Base-by-base conservation (phyloP, 2,888 invertebrate species). In the Aphodius sticticus region DNA sequence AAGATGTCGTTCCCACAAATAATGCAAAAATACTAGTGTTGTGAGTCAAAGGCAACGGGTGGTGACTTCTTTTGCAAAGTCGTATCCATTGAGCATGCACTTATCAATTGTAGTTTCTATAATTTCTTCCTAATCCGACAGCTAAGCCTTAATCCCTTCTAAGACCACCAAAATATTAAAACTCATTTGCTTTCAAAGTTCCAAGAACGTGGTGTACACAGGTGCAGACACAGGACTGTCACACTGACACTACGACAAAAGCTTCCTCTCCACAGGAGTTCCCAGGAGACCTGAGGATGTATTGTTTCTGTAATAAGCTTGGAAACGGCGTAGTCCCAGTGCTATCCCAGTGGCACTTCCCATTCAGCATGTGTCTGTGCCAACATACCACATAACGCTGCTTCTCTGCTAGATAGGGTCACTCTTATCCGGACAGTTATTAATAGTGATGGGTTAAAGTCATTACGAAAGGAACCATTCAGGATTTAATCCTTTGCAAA, bases 101-200 rank as follows among this genome's bases (percentile, higher is more conserved):
- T 53, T 53, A 53, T 53, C 53, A 53, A 5, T 53, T 53, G 53
- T 53, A 53, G 9, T 53, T 12, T 5, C 12, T 53, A 3, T 53
- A 53, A 53, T 53, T 5, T 12, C 53, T 5, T 9, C 53, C 53
- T 53, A 53, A 53, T 53, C 53, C 53, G 53, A 53, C 53, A 53
- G 53, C 53, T 53, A 53, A 12, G 1, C 53, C 53, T 53, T 53
- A 53, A 53, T 53, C 53, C 53, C 1, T 53, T 7, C 53, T 53
- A 53, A 53, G 53, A 53, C 53, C 53, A 53, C 53, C 53, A 53
- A 53, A 53, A 53, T 53, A 53, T 53, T 53, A 53, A 53, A 53
- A 53, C 53, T 53, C 53, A 53, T 53, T 53, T 53, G 53, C 53
- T 53, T 53, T 53, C 53, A 53, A 9, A 12, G 53, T 53, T 53